Percentiles rank a stretch among this genome's conserved stretches.
These are phyloP conservation scores for Trichomycterus rosablanca DNA, from an alignment of 2,113 vertebrate genomes.

Conservation along the genomic window DNA sequence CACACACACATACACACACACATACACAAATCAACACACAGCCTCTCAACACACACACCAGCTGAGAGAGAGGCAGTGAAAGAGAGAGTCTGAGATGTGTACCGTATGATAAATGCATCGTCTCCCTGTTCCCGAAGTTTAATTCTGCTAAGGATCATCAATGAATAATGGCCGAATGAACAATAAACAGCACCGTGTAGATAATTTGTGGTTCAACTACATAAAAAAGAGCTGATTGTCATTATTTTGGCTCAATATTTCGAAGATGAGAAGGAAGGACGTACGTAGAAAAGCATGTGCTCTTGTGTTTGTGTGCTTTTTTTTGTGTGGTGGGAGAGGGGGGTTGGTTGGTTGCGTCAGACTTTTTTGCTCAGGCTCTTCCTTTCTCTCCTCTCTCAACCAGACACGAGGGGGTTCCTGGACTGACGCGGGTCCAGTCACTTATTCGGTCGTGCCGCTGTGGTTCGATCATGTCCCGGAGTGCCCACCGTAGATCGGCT, in stretches of 20 bases:
- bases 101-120: no score
- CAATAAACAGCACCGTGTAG: constrained; percentile 11
- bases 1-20: constrained; percentile 14
- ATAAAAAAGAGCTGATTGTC: constrained; percentile 46
- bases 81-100: constrained; percentile 29
- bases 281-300: constrained; percentile 2
- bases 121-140: no score
- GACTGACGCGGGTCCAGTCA: constrained; percentile 54
- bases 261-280: constrained; percentile 14
- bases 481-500: constrained; percentile 66
- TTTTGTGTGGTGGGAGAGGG: no score
- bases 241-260: constrained; percentile 37
- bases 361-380: constrained; percentile 27
- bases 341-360: constrained; percentile 2
- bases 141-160: constrained; percentile 20
- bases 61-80: constrained; percentile 28
- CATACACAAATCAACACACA: constrained; percentile 19
- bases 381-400: constrained; percentile 53
- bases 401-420: constrained; percentile 44
- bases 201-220: constrained; percentile 20
- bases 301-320: constrained; percentile 20
- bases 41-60: constrained; percentile 18
- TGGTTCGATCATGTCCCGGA: constrained; percentile 69
- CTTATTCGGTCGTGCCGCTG: constrained; percentile 50
- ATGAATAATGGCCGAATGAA: constrained; percentile 2